Base-by-base conservation (phyloP, 2,113 vertebrate genomes). In the Campylomormyrus numenius region DNA sequence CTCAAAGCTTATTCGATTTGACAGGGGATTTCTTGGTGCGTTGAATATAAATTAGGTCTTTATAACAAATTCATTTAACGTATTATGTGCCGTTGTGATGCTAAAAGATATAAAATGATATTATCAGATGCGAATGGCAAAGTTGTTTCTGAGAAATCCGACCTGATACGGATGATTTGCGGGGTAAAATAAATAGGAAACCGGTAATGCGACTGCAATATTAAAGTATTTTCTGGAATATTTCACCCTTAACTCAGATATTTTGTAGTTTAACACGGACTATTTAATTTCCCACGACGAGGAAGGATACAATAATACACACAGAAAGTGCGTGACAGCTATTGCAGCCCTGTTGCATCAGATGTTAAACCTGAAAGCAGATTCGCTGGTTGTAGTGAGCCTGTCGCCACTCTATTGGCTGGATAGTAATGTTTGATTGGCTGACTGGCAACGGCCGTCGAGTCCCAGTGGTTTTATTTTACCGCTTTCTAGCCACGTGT, bases 301-400 rank as follows among this genome's bases (percentile, higher is more conserved):
- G 94, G 93, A 94, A 92, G 93, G 92, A 89, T 93, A 93, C 92
- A 92, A 94, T 91, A 56, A 94, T 94, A 95, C 94, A 93, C 94
- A 93, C 92, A 90, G 93, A 70, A 89, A 88, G 91, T 91, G 90
- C 91, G 80, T 92, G 93, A 90, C 92, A 91, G 90, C 93, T 93
- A 94, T 96, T 96, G 95, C 96, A 95, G 93, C 91, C 91, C 91
- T 93, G 93, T 96, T 96, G 96, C 96, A 96, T 96, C 96, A 96
- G 96, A 94, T 94, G 90, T 93, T 85, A 88, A 89, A 49, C 89
- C 92, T 85, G 89, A 58, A 2, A 84, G 90, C 90, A 19, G 91
- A 96, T 96, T 96, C 93, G 96, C 92, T 93, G 92, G 39, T 24
- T 49, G 45, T 15, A 35, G 77, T 80, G 48, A 85, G 88, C 66